Evolutionary conservation across 2,797 vertebrate species (phyloP).

Genomic region (Hoplostethus mediterraneus): DNA sequence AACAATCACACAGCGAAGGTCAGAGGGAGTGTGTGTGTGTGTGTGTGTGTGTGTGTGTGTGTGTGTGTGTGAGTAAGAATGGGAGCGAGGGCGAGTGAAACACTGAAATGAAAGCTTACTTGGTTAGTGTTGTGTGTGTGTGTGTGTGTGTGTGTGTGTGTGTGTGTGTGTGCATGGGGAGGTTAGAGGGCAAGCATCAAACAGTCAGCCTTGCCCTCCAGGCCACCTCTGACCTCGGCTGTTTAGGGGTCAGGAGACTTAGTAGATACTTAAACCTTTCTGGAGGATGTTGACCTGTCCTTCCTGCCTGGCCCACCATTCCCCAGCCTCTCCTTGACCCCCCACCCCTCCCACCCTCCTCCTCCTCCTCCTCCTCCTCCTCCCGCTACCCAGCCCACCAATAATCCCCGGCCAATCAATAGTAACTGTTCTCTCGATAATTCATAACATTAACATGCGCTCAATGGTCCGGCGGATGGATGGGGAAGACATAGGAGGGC

Average conservation of each 20-base stretch:
- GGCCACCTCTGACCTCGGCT: conserved; percentile 79
- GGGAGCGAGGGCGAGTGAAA: background rate
- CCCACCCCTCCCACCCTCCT: background rate
- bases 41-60: conserved; percentile 13
- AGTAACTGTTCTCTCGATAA: conserved; percentile 91
- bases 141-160: background rate
- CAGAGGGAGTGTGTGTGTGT: background rate
- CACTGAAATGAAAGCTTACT: conserved; percentile 4
- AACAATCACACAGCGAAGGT: conserved; percentile 56
- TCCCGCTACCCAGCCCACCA: conserved; percentile 75
- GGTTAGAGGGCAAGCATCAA: conserved; percentile 52
- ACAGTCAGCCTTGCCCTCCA: conserved; percentile 68
- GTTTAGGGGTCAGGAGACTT: conserved; percentile 79
- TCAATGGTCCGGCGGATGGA: conserved; percentile 87
- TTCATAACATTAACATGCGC: conserved; percentile 92
- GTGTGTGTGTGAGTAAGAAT: background rate
- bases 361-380: background rate
- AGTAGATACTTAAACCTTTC: conserved; percentile 82
- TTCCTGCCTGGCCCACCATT: conserved; percentile 59
- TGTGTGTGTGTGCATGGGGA: conserved; percentile 1
- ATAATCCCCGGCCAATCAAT: conserved; percentile 88
- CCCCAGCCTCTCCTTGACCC: conserved; percentile 44
- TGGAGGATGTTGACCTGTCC: conserved; percentile 80
- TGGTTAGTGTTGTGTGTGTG: background rate
- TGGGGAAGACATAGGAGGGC: conserved; percentile 87